Conservation (phyloP, 2,113 vertebrate species). For the Rhabdomys dilectus region DNA sequence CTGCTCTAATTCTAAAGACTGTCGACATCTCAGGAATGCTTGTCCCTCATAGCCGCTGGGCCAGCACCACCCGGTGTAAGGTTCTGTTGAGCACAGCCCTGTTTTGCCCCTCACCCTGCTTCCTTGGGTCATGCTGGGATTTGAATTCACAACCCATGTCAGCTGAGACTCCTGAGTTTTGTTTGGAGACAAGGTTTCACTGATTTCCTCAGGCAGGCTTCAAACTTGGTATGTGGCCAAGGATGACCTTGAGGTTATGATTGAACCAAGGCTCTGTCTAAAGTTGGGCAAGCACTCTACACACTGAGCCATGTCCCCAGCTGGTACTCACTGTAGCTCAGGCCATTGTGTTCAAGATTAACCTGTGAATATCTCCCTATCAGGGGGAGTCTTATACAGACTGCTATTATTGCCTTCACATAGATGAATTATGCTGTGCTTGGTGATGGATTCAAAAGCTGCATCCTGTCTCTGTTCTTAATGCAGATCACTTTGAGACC, state of each 20-base stretch:
- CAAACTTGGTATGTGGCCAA: not conserved
- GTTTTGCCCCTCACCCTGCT: not conserved
- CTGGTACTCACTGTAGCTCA: not conserved
- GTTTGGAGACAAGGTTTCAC: not conserved
- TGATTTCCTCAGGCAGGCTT: not conserved
- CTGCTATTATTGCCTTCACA: not conserved
- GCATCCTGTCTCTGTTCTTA: not conserved
- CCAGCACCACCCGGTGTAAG: too few relatives aligned
- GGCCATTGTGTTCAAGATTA: not conserved
- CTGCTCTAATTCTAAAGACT: not conserved
- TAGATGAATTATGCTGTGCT: not conserved
- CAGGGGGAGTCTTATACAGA: not conserved
- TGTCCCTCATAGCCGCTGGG: not conserved
- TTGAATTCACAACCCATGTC: not conserved
- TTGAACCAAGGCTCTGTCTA: not conserved
- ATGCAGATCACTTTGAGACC: not conserved
- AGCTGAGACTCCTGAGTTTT: not conserved
- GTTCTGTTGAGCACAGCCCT: not conserved
- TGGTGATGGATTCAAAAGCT: fast-evolving
- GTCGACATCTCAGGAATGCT: not conserved
- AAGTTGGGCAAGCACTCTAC: too few relatives aligned
- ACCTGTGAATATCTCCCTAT: not conserved
- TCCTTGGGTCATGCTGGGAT: not conserved
- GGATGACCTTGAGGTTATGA: not conserved
- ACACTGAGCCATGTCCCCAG: not conserved